Percentiles rank a stretch among this genome's conserved stretches.
These are phyloP conservation scores for Tyto alba DNA, from an alignment of 2,113 vertebrate species.

Conservation along the genomic window DNA sequence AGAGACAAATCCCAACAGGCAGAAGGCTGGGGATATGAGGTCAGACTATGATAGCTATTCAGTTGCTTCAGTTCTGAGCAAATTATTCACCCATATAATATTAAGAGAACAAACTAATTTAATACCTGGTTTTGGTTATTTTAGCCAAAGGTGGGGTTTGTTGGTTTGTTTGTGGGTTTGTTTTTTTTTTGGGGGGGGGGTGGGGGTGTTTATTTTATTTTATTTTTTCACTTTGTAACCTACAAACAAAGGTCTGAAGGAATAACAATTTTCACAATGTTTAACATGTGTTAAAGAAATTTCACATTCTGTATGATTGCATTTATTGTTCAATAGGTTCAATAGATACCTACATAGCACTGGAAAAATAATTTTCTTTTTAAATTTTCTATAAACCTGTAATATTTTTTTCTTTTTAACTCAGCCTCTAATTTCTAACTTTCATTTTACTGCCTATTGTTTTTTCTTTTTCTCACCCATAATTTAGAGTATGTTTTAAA, in stretches of 20 bases:
- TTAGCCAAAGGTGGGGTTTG: background rate
- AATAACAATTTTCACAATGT: background rate
- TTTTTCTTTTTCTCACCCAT: background rate
- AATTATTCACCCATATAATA: background rate
- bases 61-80: background rate
- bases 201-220: accelerated
- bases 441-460: background rate
- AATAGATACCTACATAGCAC: background rate
- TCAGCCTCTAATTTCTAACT: background rate
- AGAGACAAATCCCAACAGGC: background rate
- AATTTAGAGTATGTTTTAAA: background rate
- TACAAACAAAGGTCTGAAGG: background rate
- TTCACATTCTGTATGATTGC: background rate
- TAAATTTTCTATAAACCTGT: background rate
- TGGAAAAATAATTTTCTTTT: background rate
- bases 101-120: background rate
- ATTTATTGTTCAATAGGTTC: background rate
- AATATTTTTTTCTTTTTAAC: background rate
- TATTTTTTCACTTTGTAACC: background rate
- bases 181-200: background rate
- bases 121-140: background rate
- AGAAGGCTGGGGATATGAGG: accelerated
- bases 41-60: background rate
- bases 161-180: accelerated
- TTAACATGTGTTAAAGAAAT: background rate